Base-by-base conservation (phyloP, 2,797 vertebrate genomes). In the Glyptemys insculpta region DNA sequence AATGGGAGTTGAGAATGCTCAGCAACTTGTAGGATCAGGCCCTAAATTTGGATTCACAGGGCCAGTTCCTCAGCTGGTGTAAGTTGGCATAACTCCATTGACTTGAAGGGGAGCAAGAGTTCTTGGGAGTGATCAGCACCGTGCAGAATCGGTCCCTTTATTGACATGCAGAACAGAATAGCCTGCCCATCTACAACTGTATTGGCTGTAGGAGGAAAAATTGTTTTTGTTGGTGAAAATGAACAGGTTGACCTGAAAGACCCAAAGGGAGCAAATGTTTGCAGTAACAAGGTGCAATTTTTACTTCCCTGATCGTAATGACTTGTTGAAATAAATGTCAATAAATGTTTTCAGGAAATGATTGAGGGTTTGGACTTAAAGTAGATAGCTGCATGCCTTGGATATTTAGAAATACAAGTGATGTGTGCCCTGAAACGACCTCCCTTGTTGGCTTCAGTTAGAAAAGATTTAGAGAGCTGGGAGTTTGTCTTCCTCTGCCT, bases 281-380 rank as follows among this genome's bases (percentile, higher is more conserved):
- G 49, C 80, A 91, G 81, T 19, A 85, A 59, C 8, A 34, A 56
- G 74, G 41, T 87, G 59, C 37, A 85, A 5, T 85, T 91, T 79
- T n/a, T 47, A n/a, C 68, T 87, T 89, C 56, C 85, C 87, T 68
- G 2, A 25, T 37, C 86, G 6, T 92, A 49, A 37, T 49, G 12
- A 85, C 34, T 62, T 86, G 87, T 80, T 95, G 92, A 91, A 96
- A 92, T 16, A 79, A 49, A n/a, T 85, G 80, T 85, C 88, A 81
- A 87, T 72, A 91, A 93, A 95, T 53, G n/a, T 80, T 94, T 90
- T 93, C 92, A 92, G 88, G 93, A 95, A 91, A 84, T 10, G 56
- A 89, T 88, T 91, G 88, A 90, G 81, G 85, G 68, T 41, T 2
- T 21, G 52, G 78, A 8, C 93, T 94, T 93, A 80, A 53, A 81